Percentiles rank a stretch among this genome's conserved stretches.
These are phyloP conservation scores for Alauda arvensis DNA, from an alignment of 2,797 vertebrate species.

Conservation along the genomic window DNA sequence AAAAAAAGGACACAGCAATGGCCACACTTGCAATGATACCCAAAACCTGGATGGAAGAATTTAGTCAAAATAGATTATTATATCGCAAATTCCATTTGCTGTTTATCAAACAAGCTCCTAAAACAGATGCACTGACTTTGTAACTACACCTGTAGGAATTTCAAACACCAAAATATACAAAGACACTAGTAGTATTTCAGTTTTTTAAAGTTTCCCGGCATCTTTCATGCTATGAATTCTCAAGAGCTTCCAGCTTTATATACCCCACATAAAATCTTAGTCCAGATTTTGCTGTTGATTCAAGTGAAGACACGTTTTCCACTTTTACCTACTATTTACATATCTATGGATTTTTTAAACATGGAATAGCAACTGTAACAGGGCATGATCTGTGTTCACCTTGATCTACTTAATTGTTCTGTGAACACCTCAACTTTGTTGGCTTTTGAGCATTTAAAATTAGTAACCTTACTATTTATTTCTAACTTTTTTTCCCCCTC, in stretches of 20 bases:
- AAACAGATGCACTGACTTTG: not conserved
- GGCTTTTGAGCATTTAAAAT: not conserved
- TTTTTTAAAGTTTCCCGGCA: not conserved
- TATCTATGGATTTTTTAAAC: not conserved
- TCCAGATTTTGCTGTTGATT: constrained; percentile 4
- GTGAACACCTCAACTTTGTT: not conserved
- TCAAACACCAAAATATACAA: not conserved
- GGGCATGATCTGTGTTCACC: not conserved
- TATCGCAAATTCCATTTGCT: not conserved
- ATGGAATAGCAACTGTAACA: not conserved
- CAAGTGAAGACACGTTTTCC: not conserved
- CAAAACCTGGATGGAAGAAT: not conserved
- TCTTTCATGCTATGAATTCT: not conserved
- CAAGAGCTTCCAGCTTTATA: not conserved
- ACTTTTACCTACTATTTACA: not conserved
- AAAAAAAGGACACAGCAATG: not conserved
- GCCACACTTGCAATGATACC: not conserved
- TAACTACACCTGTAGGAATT: constrained; percentile 5
- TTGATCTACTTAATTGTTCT: not conserved
- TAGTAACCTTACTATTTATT: not conserved
- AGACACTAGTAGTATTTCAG: not conserved
- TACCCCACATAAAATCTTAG: not conserved
- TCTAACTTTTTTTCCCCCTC: not conserved
- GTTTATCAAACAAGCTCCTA: not conserved
- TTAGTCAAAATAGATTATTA: not conserved